Evolutionary conservation across 2,113 vertebrate genomes (phyloP).

Genomic region (Pelodiscus sinensis): DNA sequence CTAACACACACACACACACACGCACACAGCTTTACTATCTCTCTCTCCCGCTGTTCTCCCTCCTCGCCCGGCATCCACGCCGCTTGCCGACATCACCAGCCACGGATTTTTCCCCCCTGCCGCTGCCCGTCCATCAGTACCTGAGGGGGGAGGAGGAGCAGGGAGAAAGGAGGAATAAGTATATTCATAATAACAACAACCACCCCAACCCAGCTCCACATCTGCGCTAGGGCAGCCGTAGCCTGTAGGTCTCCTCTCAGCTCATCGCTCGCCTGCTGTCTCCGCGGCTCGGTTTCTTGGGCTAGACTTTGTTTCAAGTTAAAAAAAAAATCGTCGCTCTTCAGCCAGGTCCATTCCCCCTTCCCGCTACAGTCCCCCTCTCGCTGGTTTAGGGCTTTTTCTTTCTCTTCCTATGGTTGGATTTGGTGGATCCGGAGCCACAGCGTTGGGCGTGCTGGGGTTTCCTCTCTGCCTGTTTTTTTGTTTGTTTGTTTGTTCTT

Average conservation of each 20-base stretch:
- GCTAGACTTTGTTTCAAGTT: slow-evolving; percentile 69
- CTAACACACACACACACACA: slow-evolving; percentile 24
- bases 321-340: slow-evolving; percentile 47
- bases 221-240: slow-evolving; percentile 63
- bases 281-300: slow-evolving; percentile 62
- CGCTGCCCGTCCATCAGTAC: slow-evolving; percentile 71
- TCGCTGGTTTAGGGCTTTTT: slow-evolving; percentile 13
- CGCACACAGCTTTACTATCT: slow-evolving; percentile 66
- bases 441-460: slow-evolving; percentile 51
- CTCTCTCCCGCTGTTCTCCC: slow-evolving; percentile 74
- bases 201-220: slow-evolving; percentile 69
- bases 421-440: slow-evolving; percentile 68
- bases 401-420: slow-evolving; percentile 56
- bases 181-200: slow-evolving; percentile 29
- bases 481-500: slow-evolving; percentile 71
- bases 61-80: slow-evolving; percentile 80
- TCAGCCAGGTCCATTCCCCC: slow-evolving; percentile 61
- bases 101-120: slow-evolving; percentile 71
- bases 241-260: slow-evolving; percentile 51
- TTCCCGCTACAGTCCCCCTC: slow-evolving; percentile 7
- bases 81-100: slow-evolving; percentile 86
- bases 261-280: slow-evolving; percentile 66
- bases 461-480: slow-evolving; percentile 11
- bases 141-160: slow-evolving; percentile 54
- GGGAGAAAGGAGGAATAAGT: slow-evolving; percentile 66